Base-by-base conservation (phyloP, 2,113 vertebrate genomes). In the Nyctereutes procyonoides region DNA sequence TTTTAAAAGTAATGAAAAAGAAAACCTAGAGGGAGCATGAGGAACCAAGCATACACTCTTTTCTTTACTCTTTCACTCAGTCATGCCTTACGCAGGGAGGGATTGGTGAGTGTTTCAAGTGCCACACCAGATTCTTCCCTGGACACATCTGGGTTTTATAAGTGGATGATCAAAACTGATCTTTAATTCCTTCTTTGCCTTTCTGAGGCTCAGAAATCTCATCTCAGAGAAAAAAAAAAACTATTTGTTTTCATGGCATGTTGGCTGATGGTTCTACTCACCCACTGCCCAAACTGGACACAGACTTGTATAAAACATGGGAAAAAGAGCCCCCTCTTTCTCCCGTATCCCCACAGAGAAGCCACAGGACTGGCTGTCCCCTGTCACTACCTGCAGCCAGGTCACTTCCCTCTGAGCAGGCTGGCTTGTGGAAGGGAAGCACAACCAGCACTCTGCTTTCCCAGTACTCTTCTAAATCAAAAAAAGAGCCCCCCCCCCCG, bases 1-100 rank as follows among this genome's bases (percentile, higher is more conserved):
- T 20, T 92, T 77, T 87, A 11, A 88, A 95, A 96, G 93, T 62
- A 76, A 67, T 56, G 43, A 79, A n/a, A 69, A 17, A n/a, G 60
- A 86, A 94, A 81, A 80, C 56, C 17, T 35, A 22, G 7, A 71
- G 82, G 28, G 15, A 43, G 0, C 10, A 28, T 12, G 20, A 95
- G 24, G 73, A 89, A 80, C 38, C 32, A 84, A 58, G 48, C 51
- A 74, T 26, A 28, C 6, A 13, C 51, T 53, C 53, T 89, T 79
- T 16, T 56, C 17, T 84, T 92, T 28, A 77, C 16, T 67, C 55
- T 43, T 55, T 86, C 14, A 13, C 48, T 86, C 11, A 13, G 30
- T 56, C 71, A 60, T 2, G 43, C 10, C 84, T 81, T 56, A 77
- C 55, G 53, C 65, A 88, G 28, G 7, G 28, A 26, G 55, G 53